Evolutionary conservation across 2,888 invertebrate genomes (phyloP).

Genomic region (Noctua janthe): DNA sequence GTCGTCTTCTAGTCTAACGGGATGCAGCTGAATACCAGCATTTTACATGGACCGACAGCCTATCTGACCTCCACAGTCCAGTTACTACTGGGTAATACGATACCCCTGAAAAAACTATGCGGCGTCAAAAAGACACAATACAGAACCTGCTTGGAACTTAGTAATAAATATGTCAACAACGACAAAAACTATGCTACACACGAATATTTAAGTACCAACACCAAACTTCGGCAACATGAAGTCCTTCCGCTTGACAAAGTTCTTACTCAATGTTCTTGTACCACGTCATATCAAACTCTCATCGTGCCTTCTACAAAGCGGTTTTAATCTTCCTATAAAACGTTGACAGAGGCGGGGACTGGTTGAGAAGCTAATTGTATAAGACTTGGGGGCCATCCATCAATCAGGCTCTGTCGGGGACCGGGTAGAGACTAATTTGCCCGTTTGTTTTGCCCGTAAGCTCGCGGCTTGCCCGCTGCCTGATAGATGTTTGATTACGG

Average conservation of each 20-base stretch:
- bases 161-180: slow-evolving; percentile 10
- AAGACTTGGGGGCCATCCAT: slow-evolving; percentile 85
- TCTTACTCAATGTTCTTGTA: slow-evolving; percentile 31
- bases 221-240: neutral
- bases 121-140: neutral
- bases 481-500: slow-evolving; percentile 77
- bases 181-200: neutral
- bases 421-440: slow-evolving; percentile 86
- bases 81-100: neutral
- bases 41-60: neutral
- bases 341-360: slow-evolving; percentile 75
- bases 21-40: neutral
- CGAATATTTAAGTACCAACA: slow-evolving; percentile 2
- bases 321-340: slow-evolving; percentile 67
- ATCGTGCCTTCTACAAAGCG: slow-evolving; percentile 58
- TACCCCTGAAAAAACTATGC: neutral
- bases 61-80: neutral
- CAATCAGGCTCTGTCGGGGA: slow-evolving; percentile 88
- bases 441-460: slow-evolving; percentile 88
- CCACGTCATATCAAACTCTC: slow-evolving; percentile 59
- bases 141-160: neutral
- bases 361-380: slow-evolving; percentile 85
- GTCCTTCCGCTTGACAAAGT: slow-evolving; percentile 27
- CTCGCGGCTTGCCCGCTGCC: slow-evolving; percentile 77
- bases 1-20: neutral